A percentile compares a stretch with the other conserved stretches of the same genome.
Evolutionary conservation across 2,888 invertebrate genomes (phyloP).

Genomic region (Anaspis maculata): DNA sequence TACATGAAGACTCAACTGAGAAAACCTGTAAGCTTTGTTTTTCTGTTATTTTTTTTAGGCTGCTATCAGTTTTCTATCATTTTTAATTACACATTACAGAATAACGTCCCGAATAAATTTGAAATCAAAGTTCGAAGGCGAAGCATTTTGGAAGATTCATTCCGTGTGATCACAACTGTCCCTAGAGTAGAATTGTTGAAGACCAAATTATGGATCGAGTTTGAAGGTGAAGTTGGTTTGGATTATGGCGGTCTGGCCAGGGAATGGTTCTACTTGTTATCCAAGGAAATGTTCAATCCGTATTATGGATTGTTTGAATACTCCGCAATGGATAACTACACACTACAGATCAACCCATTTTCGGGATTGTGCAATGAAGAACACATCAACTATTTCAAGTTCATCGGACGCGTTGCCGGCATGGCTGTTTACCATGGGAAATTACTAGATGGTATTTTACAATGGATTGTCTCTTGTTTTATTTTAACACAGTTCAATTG

Average conservation of each 20-base stretch:
- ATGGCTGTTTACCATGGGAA: slow-evolving; percentile 99
- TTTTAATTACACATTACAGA: slow-evolving; percentile 48
- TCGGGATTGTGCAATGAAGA: slow-evolving; percentile 97
- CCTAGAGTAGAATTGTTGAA: slow-evolving; percentile 86
- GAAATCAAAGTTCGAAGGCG: slow-evolving; percentile 89
- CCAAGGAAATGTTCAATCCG: slow-evolving; percentile 99
- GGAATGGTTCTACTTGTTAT: slow-evolving; percentile 98
- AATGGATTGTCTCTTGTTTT: neutral
- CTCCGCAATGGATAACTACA: slow-evolving; percentile 99
- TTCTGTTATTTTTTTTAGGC: slow-evolving; percentile 1
- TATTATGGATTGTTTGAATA: slow-evolving; percentile 99
- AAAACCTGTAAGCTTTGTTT: slow-evolving; percentile 63
- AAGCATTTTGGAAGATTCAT: slow-evolving; percentile 95
- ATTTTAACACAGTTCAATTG: slow-evolving; percentile 24
- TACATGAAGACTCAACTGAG: slow-evolving; percentile 94
- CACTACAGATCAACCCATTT: slow-evolving; percentile 96
- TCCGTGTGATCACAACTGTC: slow-evolving; percentile 87
- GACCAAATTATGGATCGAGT: slow-evolving; percentile 98
- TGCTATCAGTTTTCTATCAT: neutral
- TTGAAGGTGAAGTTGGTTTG: slow-evolving; percentile 92
- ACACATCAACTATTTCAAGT: slow-evolving; percentile 96
- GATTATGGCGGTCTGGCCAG: slow-evolving; percentile 96
- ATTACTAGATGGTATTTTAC: slow-evolving; percentile 74
- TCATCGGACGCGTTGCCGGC: slow-evolving; percentile 95
- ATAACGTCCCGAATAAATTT: slow-evolving; percentile 94